Evolutionary conservation across 2,888 invertebrate species (phyloP), one percentile per base, ranked within the genome.

Genomic region (Altica lythri): DNA sequence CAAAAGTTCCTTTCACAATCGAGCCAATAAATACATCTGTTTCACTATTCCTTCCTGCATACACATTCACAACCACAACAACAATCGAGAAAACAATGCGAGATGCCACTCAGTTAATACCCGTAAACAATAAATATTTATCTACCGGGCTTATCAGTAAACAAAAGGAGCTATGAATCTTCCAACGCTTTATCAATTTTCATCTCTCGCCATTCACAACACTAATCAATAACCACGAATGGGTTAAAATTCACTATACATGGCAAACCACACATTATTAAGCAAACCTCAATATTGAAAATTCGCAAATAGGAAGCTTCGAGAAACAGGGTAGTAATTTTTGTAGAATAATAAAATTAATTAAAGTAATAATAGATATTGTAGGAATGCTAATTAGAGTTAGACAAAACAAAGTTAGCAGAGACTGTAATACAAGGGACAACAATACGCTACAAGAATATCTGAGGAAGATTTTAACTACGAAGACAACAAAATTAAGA

Each of bases 71-170:
- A 19, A 13, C 6, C 13, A 19, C 25, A 8, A 40, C 25, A 17
- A 17, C 10, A 2, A 1, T 16, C 12, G 2, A 9, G 1, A 22
- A 8, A 25, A 43, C 43, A 45, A 45, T 27, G 45, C 32, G 17
- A 19, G n/a, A 32, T 34, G 32, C 32, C 32, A 45, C 45, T 45
- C 32, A 18, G 32, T 45, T 45, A 45, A 45, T 32, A 19, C 45
- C 30, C 45, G 32, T 45, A 45, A 45, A 45, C 45, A 45, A 45
- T 45, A 45, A 45, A 45, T 45, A 45, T 45, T 45, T 45, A 45
- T 45, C 45, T 18, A 6, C 19, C 17, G 32, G 4, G 45, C 30
- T 45, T 45, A 45, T 45, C 45, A 32, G 12, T 10, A 34, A 32
- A 45, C 45, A 45, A 45, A 45, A 45, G 45, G 45, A 45, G 32